phyloP scores from a whole-genome alignment of 2,888 invertebrate species.

The Coenonympha glycerion region DNA sequence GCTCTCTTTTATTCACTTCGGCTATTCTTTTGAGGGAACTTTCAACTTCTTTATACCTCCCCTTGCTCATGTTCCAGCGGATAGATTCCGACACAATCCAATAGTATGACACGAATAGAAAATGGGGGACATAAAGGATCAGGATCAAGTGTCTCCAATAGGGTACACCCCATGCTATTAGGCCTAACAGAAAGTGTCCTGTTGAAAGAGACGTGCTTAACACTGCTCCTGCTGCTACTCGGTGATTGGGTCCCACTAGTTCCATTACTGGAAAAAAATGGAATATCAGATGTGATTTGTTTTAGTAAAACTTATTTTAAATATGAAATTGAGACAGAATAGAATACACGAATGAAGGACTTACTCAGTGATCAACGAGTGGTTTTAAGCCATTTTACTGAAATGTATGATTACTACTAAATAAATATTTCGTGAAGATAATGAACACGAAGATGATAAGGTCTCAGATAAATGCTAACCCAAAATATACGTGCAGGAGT shows the following conservation, averaged over 20 bases:
- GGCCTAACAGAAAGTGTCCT: slow-evolving; percentile 80
- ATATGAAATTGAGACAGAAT: no score
- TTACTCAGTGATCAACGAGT: no score
- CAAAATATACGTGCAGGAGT: slow-evolving; percentile 2
- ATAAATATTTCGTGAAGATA: no score
- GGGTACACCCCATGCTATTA: slow-evolving; percentile 79
- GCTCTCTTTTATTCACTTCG: slow-evolving; percentile 66
- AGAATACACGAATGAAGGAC: no score
- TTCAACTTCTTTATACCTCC: slow-evolving; percentile 79
- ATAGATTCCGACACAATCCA: slow-evolving; percentile 82
- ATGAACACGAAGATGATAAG: background rate
- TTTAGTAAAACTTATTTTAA: no score
- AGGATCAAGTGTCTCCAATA: slow-evolving; percentile 81
- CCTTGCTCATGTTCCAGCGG: slow-evolving; percentile 84
- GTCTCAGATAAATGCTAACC: background rate
- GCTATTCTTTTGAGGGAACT: slow-evolving; percentile 78
- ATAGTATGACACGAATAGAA: slow-evolving; percentile 78
- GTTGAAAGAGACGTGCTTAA: slow-evolving; percentile 81
- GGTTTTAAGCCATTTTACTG: no score
- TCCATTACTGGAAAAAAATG: slow-evolving; percentile 78
- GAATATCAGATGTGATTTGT: background rate
- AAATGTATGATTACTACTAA: no score
- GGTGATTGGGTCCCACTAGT: slow-evolving; percentile 80
- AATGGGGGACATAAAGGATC: slow-evolving; percentile 79
- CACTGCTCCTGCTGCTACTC: slow-evolving; percentile 81